Evolutionary conservation across 2,797 vertebrate genomes (phyloP).

Genomic region (Tenualosa thibaudeaui): DNA sequence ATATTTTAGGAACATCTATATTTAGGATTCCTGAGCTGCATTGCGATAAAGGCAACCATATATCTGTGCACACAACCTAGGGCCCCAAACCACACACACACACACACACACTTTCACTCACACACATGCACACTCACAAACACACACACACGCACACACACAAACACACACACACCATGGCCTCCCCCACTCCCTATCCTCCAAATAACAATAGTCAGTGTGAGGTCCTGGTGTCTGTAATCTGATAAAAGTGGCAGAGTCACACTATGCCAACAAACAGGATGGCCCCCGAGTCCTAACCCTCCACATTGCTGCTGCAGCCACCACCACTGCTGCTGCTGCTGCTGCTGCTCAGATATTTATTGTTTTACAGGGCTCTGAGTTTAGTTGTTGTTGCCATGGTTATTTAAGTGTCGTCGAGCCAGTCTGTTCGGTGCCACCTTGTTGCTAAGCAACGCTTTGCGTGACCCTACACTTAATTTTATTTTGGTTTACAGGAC

Average conservation of each 20-base stretch:
- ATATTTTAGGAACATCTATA: conserved; percentile 41
- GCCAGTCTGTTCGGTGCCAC: conserved; percentile 27
- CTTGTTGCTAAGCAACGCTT: conserved; percentile 24
- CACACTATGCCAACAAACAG: neutral
- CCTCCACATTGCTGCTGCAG: neutral
- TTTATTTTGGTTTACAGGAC: conserved; percentile 22
- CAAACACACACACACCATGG: neutral
- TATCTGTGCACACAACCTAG: neutral
- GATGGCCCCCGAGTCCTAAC: neutral
- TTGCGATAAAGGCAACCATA: conserved; percentile 14
- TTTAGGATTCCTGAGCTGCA: conserved; percentile 30
- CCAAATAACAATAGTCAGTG: conserved; percentile 22
- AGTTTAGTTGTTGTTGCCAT: conserved; percentile 36
- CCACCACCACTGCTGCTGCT: too few species aligned
- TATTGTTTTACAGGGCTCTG: neutral
- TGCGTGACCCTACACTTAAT: conserved; percentile 19
- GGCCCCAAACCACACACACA: neutral
- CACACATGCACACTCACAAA: neutral
- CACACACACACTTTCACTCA: neutral
- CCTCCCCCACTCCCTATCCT: neutral
- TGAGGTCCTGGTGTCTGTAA: neutral
- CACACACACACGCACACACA: neutral
- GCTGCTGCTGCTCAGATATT: neutral
- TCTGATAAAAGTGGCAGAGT: neutral
- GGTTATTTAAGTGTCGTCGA: conserved; percentile 23